Base-by-base conservation (phyloP, 1,140 invertebrate species). In the Mycetomoellerius zeteki region DNA sequence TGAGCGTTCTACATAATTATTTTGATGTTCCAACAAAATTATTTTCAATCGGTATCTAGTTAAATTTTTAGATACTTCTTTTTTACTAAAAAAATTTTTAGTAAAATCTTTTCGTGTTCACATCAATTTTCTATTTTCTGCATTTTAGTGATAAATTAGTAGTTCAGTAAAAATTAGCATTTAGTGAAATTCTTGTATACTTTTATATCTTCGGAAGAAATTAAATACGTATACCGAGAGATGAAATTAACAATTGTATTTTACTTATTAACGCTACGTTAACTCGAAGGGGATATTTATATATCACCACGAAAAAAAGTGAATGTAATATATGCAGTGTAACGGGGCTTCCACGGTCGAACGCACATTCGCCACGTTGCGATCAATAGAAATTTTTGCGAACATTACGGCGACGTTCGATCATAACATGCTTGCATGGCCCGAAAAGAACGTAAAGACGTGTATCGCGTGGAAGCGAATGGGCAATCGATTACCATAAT, bases 401-500 rank as follows among this genome's bases (percentile, higher is more conserved):
- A 86, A 65, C 76, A 72, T 90, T 77, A 87, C 54, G 54, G 62
- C 69, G 27, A 19, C 43, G 58, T 56, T 62, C 69, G 30, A 64
- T 47, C 60, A 76, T 73, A 27, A 75, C 33, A 75, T 14, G 16
- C 47, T 71, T 52, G 4, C 69, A 88, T 54, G 67, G 10, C 6
- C 21, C 54, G 78, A 37, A 72, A 85, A 56, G 76, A 50, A 86
- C 50, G 43, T 47, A 54, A 81, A 60, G 47, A 72, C 58, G 37
- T 27, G 88, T 85, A 92, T 89, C 82, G 88, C 82, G 88, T 62
- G 86, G 43, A 86, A 85, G 64, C 72, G 85, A 88, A 92, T 91
- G 73, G 81, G 12, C 78, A 81, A 92, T 91, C 89, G 89, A 93
- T 93, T 93, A 91, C 72, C 92, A 93, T 93, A 92, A 92, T 92